phyloP scores from a whole-genome alignment of 2,797 vertebrate species.

The Pampus argenteus region DNA sequence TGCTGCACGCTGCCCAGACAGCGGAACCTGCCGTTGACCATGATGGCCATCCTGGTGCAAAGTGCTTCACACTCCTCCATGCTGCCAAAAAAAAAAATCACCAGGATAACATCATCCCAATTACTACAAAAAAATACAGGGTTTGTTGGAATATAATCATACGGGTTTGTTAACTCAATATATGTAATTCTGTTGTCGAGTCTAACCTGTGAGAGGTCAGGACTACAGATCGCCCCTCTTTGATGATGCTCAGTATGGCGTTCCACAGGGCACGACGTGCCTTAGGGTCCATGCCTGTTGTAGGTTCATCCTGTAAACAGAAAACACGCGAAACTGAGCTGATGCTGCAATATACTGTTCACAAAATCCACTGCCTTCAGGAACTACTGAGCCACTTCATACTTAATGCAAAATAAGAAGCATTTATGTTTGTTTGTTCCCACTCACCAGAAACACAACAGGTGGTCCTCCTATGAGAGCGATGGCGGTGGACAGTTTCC shows the following conservation, averaged over 20 bases:
- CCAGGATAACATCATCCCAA: too few species aligned
- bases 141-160: background rate
- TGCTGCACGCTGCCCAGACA: conserved; percentile 97
- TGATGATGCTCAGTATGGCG: conserved; percentile 94
- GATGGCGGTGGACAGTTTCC: conserved; percentile 97
- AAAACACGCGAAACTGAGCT: conserved; percentile 51
- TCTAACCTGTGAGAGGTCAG: conserved; percentile 96
- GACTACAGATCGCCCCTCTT: conserved; percentile 96
- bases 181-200: background rate
- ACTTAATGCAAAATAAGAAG: background rate
- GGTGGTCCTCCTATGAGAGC: conserved; percentile 96
- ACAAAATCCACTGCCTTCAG: background rate
- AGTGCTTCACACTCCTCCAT: conserved; percentile 99
- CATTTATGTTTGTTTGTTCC: background rate
- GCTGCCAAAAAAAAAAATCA: conserved; percentile 73
- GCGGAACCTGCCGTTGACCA: conserved; percentile 97
- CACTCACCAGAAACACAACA: conserved; percentile 97
- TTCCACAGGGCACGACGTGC: conserved; percentile 97
- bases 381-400: background rate
- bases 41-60: conserved; percentile 98
- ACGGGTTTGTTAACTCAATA: background rate
- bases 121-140: too few species aligned
- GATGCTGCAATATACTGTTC: background rate
- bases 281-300: conserved; percentile 99
- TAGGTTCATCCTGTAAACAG: conserved; percentile 92